Evolutionary conservation across 1,140 invertebrate species (phyloP).

Genomic region (Frieseomelitta varia): DNA sequence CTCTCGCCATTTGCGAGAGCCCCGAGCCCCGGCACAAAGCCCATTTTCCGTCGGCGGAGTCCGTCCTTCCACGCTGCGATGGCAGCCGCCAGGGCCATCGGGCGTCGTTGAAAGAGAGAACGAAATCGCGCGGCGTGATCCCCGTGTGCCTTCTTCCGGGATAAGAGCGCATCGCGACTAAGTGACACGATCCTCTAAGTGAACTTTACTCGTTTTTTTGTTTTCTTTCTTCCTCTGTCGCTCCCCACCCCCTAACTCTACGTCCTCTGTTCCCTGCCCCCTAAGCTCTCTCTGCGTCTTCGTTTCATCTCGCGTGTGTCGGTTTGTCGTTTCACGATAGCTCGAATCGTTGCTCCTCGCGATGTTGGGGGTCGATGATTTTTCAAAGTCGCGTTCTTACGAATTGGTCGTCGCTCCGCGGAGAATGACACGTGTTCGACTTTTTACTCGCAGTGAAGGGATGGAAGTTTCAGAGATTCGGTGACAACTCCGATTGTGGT

Average conservation of each 20-base stretch:
- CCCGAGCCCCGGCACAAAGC: conserved; percentile 58
- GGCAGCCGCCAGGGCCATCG: not conserved
- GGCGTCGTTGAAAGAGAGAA: conserved; percentile 36
- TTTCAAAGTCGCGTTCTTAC: too few relatives aligned
- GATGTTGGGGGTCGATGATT: too few relatives aligned
- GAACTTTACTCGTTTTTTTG: not conserved
- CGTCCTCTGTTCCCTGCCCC: not conserved
- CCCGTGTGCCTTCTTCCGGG: conserved; percentile 14
- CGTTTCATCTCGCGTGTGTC: too few relatives aligned
- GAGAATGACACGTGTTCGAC: too few relatives aligned
- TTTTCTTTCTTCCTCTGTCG: not conserved
- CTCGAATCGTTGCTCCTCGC: too few relatives aligned
- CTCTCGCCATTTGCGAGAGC: conserved; percentile 58
- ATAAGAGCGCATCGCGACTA: conserved; percentile 28
- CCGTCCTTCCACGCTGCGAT: conserved; percentile 51
- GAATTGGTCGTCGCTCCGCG: too few relatives aligned
- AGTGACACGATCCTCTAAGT: conserved; percentile 35
- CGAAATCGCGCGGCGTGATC: conserved; percentile 40
- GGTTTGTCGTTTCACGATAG: too few relatives aligned
- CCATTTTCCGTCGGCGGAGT: conserved; percentile 55
- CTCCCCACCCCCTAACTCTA: too few relatives aligned
- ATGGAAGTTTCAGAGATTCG: too few relatives aligned
- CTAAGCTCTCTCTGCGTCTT: too few relatives aligned
- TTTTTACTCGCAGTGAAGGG: too few relatives aligned
- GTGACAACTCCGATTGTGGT: too few relatives aligned